Evolutionary conservation across 2,888 invertebrate genomes (phyloP).

Genomic region (Diloba caeruleocephala): DNA sequence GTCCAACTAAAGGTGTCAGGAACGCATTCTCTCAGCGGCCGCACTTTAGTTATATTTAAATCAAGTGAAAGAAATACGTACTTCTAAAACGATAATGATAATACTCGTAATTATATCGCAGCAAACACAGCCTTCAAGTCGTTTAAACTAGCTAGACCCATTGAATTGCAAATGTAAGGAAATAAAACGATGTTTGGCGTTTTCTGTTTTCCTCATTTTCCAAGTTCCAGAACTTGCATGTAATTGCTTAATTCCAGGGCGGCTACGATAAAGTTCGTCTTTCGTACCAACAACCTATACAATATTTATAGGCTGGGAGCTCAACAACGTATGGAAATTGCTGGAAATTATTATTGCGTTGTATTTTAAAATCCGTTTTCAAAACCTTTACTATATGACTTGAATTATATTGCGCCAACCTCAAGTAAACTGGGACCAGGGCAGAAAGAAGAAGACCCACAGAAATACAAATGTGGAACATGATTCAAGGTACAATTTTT

Average conservation of each 20-base stretch:
- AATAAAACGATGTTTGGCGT: constrained; percentile 77
- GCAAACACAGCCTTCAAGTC: constrained; percentile 48
- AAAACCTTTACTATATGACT: too few species aligned
- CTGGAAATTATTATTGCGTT: constrained; percentile 35
- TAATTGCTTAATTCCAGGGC: constrained; percentile 82
- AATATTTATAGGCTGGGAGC: constrained; percentile 54
- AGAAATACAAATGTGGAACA: too few species aligned
- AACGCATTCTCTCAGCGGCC: too few species aligned
- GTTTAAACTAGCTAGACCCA: constrained; percentile 66
- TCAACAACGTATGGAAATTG: constrained; percentile 27
- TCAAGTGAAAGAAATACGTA: too few species aligned
- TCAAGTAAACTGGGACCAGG: too few species aligned
- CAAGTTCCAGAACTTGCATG: constrained; percentile 80
- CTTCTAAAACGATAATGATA: constrained; percentile 20
- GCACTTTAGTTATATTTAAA: too few species aligned
- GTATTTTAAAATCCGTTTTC: too few species aligned
- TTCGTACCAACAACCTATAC: constrained; percentile 55
- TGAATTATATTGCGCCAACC: too few species aligned
- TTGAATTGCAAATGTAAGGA: constrained; percentile 80
- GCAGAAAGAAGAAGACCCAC: too few species aligned
- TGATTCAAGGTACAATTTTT: too few species aligned
- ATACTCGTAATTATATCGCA: constrained; percentile 24
- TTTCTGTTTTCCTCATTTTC: constrained; percentile 74
- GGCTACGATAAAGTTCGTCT: constrained; percentile 69
- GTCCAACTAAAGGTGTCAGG: too few species aligned